phyloP scores from a whole-genome alignment of 2,888 invertebrate genomes.

The Maniola hyperantus region DNA sequence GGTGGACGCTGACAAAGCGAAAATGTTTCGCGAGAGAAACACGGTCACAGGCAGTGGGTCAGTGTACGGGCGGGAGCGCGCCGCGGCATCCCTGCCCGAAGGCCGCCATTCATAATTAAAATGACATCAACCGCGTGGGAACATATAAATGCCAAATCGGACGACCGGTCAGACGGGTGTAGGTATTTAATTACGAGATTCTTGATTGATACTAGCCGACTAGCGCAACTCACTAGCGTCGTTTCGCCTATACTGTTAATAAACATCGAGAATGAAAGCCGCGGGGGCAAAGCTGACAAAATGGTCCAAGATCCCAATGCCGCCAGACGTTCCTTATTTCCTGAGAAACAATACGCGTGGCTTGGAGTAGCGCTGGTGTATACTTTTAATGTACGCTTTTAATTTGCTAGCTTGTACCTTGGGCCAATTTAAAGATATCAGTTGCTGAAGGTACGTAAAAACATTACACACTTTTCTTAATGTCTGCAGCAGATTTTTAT shows the following conservation, averaged over 20 bases:
- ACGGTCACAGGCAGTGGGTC: slow-evolving; percentile 67
- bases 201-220: slow-evolving; percentile 71
- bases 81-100: slow-evolving; percentile 54
- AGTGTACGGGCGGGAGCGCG: slow-evolving; percentile 61
- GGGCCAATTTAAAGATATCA: too few relatives aligned
- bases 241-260: slow-evolving; percentile 58
- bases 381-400: too few relatives aligned
- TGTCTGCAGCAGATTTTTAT: too few relatives aligned
- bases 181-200: slow-evolving; percentile 61
- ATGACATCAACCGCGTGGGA: slow-evolving; percentile 81
- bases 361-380: too few relatives aligned
- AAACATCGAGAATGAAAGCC: slow-evolving; percentile 70
- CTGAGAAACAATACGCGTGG: too few relatives aligned
- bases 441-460: too few relatives aligned
- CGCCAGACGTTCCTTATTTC: too few relatives aligned
- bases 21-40: slow-evolving; percentile 57
- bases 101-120: slow-evolving; percentile 74
- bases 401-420: too few relatives aligned
- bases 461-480: too few relatives aligned
- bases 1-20: slow-evolving; percentile 68
- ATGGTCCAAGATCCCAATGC: too few relatives aligned
- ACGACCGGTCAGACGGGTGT: slow-evolving; percentile 69
- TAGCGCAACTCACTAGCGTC: too few relatives aligned
- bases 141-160: slow-evolving; percentile 69
- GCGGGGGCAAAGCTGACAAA: slow-evolving; percentile 60